These are phyloP conservation scores for Brachionus manjavacas DNA, from an alignment of 1,140 invertebrate genomes.

Conservation along the genomic window DNA sequence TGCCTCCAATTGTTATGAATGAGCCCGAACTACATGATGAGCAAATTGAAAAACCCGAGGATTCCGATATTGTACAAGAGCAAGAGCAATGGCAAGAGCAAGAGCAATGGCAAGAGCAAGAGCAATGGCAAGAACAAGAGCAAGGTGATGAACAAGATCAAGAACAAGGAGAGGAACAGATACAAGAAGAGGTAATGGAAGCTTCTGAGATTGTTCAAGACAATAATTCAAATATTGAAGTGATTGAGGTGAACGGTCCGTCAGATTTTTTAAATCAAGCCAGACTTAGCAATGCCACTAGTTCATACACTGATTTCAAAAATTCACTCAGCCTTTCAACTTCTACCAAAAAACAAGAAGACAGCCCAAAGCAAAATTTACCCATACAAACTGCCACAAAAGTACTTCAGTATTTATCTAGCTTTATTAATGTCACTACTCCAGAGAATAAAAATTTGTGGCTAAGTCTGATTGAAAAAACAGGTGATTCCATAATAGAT, in stretches of 20 bases:
- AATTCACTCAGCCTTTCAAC: neutral
- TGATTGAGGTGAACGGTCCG: neutral
- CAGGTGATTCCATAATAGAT: constrained; percentile 1
- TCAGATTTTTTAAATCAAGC: neutral
- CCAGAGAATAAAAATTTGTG: constrained; percentile 30
- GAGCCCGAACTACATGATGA: neutral
- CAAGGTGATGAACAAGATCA: neutral
- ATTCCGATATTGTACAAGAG: neutral
- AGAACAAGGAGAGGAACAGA: neutral
- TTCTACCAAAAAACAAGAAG: neutral
- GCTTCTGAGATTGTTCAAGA: neutral
- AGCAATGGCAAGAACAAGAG: neutral
- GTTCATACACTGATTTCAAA: neutral
- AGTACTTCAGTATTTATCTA: neutral
- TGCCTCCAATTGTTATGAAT: neutral
- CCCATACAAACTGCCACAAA: neutral
- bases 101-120: neutral
- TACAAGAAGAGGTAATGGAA: neutral
- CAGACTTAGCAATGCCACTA: neutral
- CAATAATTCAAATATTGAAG: neutral
- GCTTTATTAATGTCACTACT: neutral
- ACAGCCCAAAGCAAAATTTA: neutral
- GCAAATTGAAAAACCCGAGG: neutral
- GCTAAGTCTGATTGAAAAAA: constrained; percentile 9
- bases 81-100: neutral